Base-by-base conservation (phyloP, 2,113 vertebrate genomes). In the Plotosus lineatus region DNA sequence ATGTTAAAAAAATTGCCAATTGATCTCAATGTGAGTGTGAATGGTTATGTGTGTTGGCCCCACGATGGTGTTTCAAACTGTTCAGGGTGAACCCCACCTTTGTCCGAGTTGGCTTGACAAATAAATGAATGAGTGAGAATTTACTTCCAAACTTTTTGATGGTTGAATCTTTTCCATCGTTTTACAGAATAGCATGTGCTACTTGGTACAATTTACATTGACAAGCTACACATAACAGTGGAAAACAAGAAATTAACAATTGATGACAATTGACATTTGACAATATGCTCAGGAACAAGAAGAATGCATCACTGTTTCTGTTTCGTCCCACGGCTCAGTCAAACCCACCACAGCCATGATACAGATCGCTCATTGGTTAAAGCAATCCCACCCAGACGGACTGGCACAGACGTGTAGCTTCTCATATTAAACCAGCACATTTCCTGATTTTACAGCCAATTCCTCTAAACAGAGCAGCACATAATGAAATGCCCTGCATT, bases 221-320 rank as follows among this genome's bases (percentile, higher is more conserved):
- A 48, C 31, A 3, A 68, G 7, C n/a, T 71, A 1, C 14, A 71
- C n/a, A 12, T 71, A 46, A 46, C 48, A n/a, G n/a, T n/a, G n/a
- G n/a, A n/a, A n/a, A n/a, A n/a, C 31, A 46, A 11, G 23, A 17
- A 69, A 40, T 66, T 66, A 9, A 40, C 40, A 2, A 5, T 68
- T 68, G 26, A 44, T 44, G 3, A 44, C 12, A n/a, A 4, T 50
- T n/a, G n/a, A n/a, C n/a, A n/a, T 50, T 50, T 50, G 10, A 85
- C 91, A 90, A 92, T 92, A 89, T 88, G 88, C 87, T 90, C 87
- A 82, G 73, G 83, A 88, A 69, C 79, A 84, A 88, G 87, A 86
- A 88, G 88, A 89, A 91, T 88, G 84, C 85, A 90, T 86, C 85
- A 89, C 78, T 68, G 74, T 51, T 81, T 83, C 60, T n/a, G 23